phyloP scores from a whole-genome alignment of 2,113 vertebrate genomes.

The Mastomys natalensis region DNA sequence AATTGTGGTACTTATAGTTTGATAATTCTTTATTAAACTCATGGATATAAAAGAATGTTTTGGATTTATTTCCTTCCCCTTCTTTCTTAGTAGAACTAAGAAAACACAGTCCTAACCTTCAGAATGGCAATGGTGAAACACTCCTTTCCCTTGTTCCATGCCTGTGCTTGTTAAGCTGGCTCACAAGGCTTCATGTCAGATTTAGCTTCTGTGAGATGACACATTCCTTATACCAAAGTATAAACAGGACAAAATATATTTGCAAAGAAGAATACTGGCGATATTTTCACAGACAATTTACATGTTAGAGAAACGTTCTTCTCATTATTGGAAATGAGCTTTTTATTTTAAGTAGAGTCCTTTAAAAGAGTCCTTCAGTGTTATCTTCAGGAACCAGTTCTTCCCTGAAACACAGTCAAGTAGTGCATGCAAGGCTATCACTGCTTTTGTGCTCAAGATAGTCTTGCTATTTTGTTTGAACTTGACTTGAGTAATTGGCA shows the following conservation, averaged over 20 bases:
- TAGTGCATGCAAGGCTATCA: not conserved
- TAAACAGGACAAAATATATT: conserved; percentile 49
- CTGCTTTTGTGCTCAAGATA: not conserved
- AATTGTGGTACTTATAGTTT: not conserved
- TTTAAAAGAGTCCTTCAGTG: not conserved
- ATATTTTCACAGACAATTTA: not conserved
- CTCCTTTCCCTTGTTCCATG: not conserved
- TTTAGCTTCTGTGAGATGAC: conserved; percentile 19
- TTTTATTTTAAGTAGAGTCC: not conserved
- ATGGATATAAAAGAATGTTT: not conserved
- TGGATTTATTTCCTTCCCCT: conserved; percentile 13
- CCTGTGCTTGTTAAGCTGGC: not conserved
- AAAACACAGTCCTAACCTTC: conserved; percentile 30
- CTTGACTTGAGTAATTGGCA: not conserved
- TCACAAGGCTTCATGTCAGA: not conserved
- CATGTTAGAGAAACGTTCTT: not conserved
- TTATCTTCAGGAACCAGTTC: not conserved
- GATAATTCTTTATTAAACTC: conserved; percentile 52
- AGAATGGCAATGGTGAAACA: not conserved
- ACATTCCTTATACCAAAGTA: conserved; percentile 1
- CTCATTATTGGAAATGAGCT: not conserved
- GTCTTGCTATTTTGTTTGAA: not conserved
- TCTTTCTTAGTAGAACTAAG: conserved; percentile 36
- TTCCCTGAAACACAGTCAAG: not conserved
- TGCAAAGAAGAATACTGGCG: not conserved